Conservation (phyloP, 1,140 invertebrate species). For the Varroa destructor region DNA sequence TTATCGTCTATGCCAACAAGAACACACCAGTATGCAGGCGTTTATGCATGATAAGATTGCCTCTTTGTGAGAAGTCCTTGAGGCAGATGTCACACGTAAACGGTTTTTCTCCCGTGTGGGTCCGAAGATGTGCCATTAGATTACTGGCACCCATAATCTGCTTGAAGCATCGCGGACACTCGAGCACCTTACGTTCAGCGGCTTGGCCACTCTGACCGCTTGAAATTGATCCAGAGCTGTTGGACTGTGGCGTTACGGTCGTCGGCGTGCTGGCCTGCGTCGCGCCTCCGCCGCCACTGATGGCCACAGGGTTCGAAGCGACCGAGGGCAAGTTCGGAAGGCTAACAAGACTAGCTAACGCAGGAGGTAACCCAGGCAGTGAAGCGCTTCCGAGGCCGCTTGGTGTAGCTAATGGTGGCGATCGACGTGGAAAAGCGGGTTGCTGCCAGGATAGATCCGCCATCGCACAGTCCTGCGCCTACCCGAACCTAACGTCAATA, state of each 20-base stretch:
- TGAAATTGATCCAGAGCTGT: too few species aligned
- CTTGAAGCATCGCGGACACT: conserved; percentile 54
- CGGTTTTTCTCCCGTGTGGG: conserved; percentile 55
- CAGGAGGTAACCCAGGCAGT: too few species aligned
- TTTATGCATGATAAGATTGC: conserved; percentile 61
- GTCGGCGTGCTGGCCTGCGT: too few species aligned
- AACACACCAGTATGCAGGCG: conserved; percentile 57
- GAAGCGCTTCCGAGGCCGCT: not conserved
- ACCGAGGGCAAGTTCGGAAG: too few species aligned
- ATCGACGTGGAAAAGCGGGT: conserved; percentile 19
- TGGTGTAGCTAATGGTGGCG: not conserved
- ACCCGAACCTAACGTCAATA: too few species aligned
- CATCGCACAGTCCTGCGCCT: too few species aligned
- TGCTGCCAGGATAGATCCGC: conserved; percentile 25
- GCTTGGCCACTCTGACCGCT: conserved; percentile 34
- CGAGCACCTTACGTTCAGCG: conserved; percentile 51
- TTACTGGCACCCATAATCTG: conserved; percentile 55
- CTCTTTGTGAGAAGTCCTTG: conserved; percentile 53
- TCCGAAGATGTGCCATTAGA: conserved; percentile 53
- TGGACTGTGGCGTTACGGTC: too few species aligned
- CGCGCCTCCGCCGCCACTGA: too few species aligned
- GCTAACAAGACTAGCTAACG: too few species aligned
- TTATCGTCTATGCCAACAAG: too few species aligned
- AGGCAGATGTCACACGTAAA: conserved; percentile 53
- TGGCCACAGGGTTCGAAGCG: too few species aligned